Evolutionary conservation across 2,113 vertebrate genomes (phyloP).

Genomic region (Ginglymostoma cirratum): DNA sequence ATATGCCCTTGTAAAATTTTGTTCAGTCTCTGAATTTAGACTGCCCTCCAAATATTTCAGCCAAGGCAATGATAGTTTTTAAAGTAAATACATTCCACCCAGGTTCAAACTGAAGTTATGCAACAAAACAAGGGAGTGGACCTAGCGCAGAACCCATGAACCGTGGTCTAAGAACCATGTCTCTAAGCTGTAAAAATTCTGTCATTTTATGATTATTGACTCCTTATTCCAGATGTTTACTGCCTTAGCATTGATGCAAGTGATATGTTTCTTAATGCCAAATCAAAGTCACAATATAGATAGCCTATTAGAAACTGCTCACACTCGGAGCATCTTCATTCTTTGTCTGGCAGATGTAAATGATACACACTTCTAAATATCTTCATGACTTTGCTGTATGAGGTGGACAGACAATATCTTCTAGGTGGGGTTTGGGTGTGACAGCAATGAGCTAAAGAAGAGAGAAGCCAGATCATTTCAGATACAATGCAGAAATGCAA

Average conservation of each 20-base stretch:
- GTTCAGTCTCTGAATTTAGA: background rate
- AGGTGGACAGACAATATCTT: background rate
- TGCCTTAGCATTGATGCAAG: background rate
- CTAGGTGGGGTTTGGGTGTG: background rate
- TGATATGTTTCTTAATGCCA: background rate
- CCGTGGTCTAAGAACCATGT: background rate
- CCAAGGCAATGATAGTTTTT: background rate
- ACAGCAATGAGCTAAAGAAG: background rate
- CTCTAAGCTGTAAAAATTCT: background rate
- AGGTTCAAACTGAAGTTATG: background rate
- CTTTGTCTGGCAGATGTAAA: background rate
- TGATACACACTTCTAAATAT: background rate
- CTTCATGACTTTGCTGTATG: background rate
- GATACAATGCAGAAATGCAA: background rate
- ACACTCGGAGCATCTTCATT: background rate
- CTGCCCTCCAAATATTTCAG: background rate
- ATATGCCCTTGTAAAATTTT: background rate
- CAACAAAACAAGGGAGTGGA: background rate
- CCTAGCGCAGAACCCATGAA: background rate
- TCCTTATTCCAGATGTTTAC: background rate
- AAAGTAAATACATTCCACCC: background rate
- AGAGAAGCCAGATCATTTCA: background rate
- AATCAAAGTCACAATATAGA: background rate
- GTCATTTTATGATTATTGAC: background rate
- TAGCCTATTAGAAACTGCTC: background rate